These are phyloP conservation scores for Catharus ustulatus DNA, from an alignment of 2,797 vertebrate species.

Conservation along the genomic window DNA sequence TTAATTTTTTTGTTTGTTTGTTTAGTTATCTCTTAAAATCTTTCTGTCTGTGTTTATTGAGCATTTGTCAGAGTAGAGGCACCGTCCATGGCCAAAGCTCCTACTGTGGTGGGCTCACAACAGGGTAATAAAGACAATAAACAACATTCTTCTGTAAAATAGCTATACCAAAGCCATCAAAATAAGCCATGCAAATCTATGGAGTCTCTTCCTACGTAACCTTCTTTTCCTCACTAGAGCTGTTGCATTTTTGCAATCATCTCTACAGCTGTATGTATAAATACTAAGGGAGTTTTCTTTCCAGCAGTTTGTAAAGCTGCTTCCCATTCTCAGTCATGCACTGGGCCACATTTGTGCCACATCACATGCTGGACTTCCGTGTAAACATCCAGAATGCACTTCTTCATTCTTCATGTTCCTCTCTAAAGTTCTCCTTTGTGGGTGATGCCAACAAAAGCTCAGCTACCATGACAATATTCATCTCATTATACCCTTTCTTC, in stretches of 20 bases:
- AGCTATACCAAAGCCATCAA: neutral
- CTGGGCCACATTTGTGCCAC: neutral
- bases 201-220: neutral
- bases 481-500: neutral
- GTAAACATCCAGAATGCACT: slow-evolving; percentile 37
- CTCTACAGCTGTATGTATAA: neutral
- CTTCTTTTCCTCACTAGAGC: neutral
- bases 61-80: neutral
- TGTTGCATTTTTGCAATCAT: neutral
- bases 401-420: slow-evolving; percentile 38
- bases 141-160: neutral
- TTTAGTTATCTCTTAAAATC: neutral
- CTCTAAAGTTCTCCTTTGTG: slow-evolving; percentile 45
- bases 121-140: neutral
- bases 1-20: neutral
- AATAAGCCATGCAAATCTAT: neutral
- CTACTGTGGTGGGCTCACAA: neutral
- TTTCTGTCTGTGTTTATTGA: neutral
- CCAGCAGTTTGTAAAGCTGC: neutral
- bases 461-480: neutral
- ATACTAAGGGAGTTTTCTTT: neutral
- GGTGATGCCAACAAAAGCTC: neutral
- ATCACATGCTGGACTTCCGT: slow-evolving; percentile 30
- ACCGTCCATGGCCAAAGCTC: neutral
- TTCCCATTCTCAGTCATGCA: neutral